These are phyloP conservation scores for Periophthalmus modestus DNA, from an alignment of 2,113 vertebrate genomes.

Conservation along the genomic window DNA sequence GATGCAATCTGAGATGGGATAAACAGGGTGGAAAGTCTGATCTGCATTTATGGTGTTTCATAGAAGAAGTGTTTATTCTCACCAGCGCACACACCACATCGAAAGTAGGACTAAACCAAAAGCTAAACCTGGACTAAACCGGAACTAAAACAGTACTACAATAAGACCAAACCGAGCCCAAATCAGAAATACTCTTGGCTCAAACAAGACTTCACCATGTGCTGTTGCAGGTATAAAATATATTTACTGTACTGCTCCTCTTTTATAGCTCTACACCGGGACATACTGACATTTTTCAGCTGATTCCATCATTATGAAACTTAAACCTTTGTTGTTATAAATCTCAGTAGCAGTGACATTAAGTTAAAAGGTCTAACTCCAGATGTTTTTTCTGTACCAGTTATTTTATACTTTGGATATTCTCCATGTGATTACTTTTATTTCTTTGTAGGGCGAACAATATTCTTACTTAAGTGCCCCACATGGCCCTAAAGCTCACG, in stretches of 20 bases:
- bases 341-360: neutral
- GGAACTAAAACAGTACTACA: neutral
- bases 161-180: neutral
- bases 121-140: too few species aligned
- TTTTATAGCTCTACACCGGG: too few species aligned
- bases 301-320: neutral
- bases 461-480: constrained; percentile 9
- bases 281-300: too few species aligned
- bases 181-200: neutral
- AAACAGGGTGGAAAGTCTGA: neutral
- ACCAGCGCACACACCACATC: too few species aligned
- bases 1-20: constrained; percentile 13
- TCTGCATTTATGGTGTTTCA: neutral
- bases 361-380: too few species aligned
- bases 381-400: neutral
- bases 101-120: too few species aligned
- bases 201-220: neutral
- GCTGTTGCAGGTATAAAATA: neutral
- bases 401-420: neutral
- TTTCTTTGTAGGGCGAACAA: neutral
- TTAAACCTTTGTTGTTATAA: neutral
- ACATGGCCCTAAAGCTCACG: neutral
- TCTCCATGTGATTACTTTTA: neutral
- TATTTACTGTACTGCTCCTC: neutral
- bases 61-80: too few species aligned